Base-by-base conservation (phyloP, 2,797 vertebrate genomes). In the Muscicapa striata region DNA sequence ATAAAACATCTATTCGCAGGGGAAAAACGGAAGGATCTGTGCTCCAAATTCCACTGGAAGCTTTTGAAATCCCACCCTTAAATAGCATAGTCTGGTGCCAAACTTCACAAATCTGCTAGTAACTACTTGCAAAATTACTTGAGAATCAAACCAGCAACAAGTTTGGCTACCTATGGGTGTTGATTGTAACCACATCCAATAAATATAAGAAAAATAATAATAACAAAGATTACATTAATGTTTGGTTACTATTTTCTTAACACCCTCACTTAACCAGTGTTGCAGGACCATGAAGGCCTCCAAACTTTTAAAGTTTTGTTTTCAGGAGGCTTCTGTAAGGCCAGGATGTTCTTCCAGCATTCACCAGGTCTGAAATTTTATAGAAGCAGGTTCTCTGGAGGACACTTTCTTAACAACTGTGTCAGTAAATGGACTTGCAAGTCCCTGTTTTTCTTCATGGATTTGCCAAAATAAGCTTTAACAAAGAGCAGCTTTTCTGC, bases 401-500 rank as follows among this genome's bases (percentile, higher is more conserved):
- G 55, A 77, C 74, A 34, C n/a, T 54, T 79, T 89, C 62, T 67
- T 57, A 73, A 84, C 17, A 66, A 34, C 34, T 69, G 1, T 21
- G 46, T 66, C 7, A 15, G 38, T 48, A 94, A 74, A 70, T 51
- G 63, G 52, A 82, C 87, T 78, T 63, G 19, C 0, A 0, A 93
- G 67, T 67, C 79, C 32, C 66, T 46, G 19, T 15, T 79, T 90
- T 88, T 95, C 70, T 81, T 91, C 84, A 77, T 2, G 40, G 49
- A 62, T 91, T 91, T 89, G n/a, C 78, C 89, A 82, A 96, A 92
- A 63, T 51, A 70, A 87, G 40, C 83, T 94, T 69, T 46, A 88
- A 89, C 63, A 91, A 86, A 94, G 41, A 88, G 41, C 76, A 93
- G 67, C 80, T 92, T 94, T 92, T 93, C 59, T 88, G 52, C 45